phyloP scores from a whole-genome alignment of 1,140 invertebrate species.

The Saccostrea cuccullata region DNA sequence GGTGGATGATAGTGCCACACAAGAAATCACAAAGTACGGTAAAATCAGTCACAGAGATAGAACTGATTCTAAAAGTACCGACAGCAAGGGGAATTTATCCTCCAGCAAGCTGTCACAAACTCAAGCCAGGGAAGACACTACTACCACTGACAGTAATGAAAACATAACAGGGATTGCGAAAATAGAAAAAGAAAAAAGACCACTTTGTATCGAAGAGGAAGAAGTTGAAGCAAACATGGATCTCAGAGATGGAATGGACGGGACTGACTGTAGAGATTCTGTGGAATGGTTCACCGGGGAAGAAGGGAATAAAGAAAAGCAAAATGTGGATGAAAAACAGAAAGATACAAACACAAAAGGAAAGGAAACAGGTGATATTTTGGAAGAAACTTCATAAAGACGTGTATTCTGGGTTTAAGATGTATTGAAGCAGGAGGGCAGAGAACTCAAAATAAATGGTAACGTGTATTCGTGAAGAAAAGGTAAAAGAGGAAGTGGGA shows the following conservation, averaged over 20 bases:
- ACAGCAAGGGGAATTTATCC: conserved; percentile 1
- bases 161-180: background rate
- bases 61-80: background rate
- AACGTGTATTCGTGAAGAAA: background rate
- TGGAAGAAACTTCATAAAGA: background rate
- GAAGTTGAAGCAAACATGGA: background rate
- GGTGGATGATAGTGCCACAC: background rate
- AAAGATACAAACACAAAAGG: background rate
- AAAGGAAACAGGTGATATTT: background rate
- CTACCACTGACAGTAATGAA: background rate
- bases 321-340: background rate
- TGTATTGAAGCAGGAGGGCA: background rate
- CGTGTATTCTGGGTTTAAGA: background rate
- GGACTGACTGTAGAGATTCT: background rate
- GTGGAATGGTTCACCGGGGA: background rate
- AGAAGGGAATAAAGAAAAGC: background rate
- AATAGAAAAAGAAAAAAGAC: background rate
- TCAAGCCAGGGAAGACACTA: background rate
- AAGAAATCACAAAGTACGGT: background rate
- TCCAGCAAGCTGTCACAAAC: background rate
- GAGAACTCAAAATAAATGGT: background rate
- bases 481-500: background rate
- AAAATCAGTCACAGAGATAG: background rate
- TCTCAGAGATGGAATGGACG: background rate
- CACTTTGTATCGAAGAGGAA: background rate